Conservation (phyloP, 2,797 vertebrate species). For the Jordanella pulchra region DNA sequence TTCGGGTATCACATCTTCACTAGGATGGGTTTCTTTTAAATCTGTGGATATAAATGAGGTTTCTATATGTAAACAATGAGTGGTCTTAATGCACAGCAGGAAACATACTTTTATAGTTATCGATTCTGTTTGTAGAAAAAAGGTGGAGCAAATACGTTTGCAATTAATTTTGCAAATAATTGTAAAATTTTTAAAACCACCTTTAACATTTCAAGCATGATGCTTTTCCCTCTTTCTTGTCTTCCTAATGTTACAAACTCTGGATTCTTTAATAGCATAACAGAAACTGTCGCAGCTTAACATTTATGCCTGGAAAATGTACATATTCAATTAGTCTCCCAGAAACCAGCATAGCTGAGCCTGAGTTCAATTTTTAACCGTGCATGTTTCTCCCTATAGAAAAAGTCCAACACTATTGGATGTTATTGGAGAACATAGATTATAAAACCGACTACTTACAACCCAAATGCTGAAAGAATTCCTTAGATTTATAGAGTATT, state of each 20-base stretch:
- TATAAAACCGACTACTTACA: too few species aligned
- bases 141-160: not conserved
- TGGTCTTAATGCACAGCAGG: not conserved
- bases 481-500: too few species aligned
- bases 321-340: not conserved
- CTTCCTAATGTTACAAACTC: not conserved
- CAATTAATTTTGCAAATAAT: not conserved
- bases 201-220: not conserved
- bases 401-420: too few species aligned
- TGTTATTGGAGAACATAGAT: not conserved
- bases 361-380: not conserved
- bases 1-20: not conserved
- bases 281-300: not conserved
- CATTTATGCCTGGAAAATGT: not conserved
- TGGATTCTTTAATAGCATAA: not conserved
- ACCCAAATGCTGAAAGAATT: too few species aligned
- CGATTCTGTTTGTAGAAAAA: not conserved
- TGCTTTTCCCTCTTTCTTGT: not conserved
- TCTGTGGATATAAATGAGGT: not conserved
- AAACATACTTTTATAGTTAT: not conserved
- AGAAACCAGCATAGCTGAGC: not conserved
- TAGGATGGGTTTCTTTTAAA: not conserved
- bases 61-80: not conserved
- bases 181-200: not conserved
- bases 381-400: not conserved